Conservation (phyloP, 2,888 invertebrate genomes). For the Trilocha varians region DNA sequence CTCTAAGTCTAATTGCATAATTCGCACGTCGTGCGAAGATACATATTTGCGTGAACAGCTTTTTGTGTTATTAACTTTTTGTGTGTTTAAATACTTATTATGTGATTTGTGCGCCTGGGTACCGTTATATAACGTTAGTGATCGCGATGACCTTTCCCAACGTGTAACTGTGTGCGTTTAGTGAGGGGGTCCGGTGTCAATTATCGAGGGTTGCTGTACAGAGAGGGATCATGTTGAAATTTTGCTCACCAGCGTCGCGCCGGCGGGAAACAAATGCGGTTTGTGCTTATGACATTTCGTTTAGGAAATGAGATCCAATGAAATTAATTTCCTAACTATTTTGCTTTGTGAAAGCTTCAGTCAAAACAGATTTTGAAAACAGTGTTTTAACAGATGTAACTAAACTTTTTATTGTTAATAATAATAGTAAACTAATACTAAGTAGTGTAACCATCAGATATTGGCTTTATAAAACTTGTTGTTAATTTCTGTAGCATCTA, state of each 20-base stretch:
- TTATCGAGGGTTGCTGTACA: slow-evolving; percentile 24
- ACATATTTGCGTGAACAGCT: slow-evolving; percentile 20
- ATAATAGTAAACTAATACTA: no score
- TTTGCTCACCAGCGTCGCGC: slow-evolving; percentile 73
- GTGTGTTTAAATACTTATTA: slow-evolving; percentile 17
- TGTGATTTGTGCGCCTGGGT: slow-evolving; percentile 15
- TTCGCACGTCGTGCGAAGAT: slow-evolving; percentile 22
- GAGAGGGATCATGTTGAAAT: slow-evolving; percentile 71
- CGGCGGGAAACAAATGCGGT: slow-evolving; percentile 68
- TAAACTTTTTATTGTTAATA: no score
- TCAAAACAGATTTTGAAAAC: no score
- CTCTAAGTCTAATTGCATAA: slow-evolving; percentile 15
- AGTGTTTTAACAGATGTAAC: no score
- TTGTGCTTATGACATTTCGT: slow-evolving; percentile 31
- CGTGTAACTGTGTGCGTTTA: slow-evolving; percentile 25
- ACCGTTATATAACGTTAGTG: slow-evolving; percentile 5
- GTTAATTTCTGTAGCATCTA: no score
- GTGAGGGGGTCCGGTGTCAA: slow-evolving; percentile 17
- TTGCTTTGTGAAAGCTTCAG: no score
- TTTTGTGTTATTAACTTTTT: slow-evolving; percentile 22
- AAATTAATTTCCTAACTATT: no score
- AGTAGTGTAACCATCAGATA: no score
- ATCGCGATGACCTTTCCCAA: slow-evolving; percentile 25
- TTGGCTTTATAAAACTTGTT: no score
- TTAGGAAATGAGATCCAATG: no score